Evolutionary conservation across 2,888 invertebrate genomes (phyloP).

Genomic region (Calliphora vomitoria): DNA sequence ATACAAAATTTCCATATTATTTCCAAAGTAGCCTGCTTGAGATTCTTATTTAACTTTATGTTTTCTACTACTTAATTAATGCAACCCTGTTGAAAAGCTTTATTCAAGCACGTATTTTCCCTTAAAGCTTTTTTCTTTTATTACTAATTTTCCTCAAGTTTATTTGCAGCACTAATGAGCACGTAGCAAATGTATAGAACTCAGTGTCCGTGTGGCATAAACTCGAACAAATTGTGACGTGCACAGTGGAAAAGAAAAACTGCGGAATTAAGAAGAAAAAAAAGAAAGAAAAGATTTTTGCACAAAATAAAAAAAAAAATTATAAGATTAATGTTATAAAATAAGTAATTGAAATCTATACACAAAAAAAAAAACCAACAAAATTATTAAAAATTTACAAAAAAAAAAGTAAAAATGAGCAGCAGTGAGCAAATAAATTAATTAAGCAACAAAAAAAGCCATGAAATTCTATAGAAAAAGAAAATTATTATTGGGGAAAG

Average conservation of each 20-base stretch:
- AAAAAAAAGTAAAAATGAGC: conserved; percentile 40
- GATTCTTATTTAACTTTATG: neutral
- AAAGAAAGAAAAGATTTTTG: conserved; percentile 47
- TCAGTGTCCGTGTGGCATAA: conserved; percentile 74
- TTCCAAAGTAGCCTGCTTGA: no score
- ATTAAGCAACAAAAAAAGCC: conserved; percentile 28
- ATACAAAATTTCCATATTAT: no score
- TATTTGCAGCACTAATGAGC: conserved; percentile 65
- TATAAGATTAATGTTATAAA: conserved; percentile 22
- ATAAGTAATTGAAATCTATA: conserved; percentile 25
- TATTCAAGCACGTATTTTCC: conserved; percentile 24
- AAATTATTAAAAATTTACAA: conserved; percentile 16
- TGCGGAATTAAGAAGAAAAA: conserved; percentile 47
- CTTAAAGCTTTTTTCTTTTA: conserved; percentile 45
- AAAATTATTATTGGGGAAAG: conserved; percentile 39
- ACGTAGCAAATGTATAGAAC: conserved; percentile 52
- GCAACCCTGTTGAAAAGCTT: conserved; percentile 11
- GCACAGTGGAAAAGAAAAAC: conserved; percentile 43
- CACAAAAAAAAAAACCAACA: neutral
- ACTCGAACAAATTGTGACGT: conserved; percentile 72
- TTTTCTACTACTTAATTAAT: neutral
- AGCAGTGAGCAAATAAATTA: conserved; percentile 55
- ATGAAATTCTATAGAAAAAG: conserved; percentile 59
- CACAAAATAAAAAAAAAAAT: conserved; percentile 54
- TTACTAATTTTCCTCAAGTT: conserved; percentile 16